Base-by-base conservation (phyloP, 2,888 invertebrate genomes). In the Invenusta paracnida region DNA sequence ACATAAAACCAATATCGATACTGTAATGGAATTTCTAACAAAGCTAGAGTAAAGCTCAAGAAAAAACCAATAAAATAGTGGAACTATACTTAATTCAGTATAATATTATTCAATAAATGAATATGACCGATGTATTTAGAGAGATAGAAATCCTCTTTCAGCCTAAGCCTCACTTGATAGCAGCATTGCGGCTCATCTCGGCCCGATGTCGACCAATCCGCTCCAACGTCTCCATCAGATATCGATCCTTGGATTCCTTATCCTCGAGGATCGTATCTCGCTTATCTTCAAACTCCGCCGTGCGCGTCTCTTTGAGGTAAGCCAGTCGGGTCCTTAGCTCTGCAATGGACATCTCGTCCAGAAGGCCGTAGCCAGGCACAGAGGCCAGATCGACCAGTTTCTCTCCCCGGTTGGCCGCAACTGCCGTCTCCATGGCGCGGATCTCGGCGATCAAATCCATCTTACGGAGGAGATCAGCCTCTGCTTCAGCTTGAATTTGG, bases 391-490 rank as follows among this genome's bases (percentile, higher is more conserved):
- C 91, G 1, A 91, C 90, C 85, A 90, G 88, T 86, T 91, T 91
- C 81, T 89, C 88, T n/a, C n/a, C n/a, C n/a, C n/a, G n/a, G 82
- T 90, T 87, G 28, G 89, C 89, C 17, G 89, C 88, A 0, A 90
- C 90, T 28, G 89, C 89, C 0, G 91, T 89, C 87, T 91, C 91
- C 89, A 91, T 90, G 11, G 91, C 91, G 83, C 91, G 88, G 81
- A 92, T 92, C 89, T 91, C 90, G 82, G 90, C 89, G 85, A 92
- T 92, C 84, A 91, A 86, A 88, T 91, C 90, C 89, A 91, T 90
- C 86, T 90, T 90, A 83, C 89, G 88, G 83, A 89, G 87, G 91
- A 92, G 91, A 86, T 91, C 91, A n/a, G 87, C 88, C 88, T 91
- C 91, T 0, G 91, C 91, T 89, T 91, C 90, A 87, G 91, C 91